These are phyloP conservation scores for Caenorhabditis japonica DNA, from an alignment of 2,888 invertebrate genomes.

Conservation along the genomic window DNA sequence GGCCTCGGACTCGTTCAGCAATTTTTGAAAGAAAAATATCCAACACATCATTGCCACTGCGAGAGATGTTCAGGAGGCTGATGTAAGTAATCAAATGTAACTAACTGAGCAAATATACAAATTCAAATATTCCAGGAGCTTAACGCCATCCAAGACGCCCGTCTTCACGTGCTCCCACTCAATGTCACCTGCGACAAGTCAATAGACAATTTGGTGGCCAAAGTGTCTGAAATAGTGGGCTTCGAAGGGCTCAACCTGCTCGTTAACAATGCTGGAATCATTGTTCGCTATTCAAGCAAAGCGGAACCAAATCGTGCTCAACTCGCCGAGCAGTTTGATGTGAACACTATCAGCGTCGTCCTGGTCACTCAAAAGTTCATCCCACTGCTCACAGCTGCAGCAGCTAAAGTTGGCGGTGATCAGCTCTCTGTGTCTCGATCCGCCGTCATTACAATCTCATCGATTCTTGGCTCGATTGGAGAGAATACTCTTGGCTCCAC, in stretches of 20 bases:
- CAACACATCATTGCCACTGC: constrained; percentile 87
- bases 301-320: neutral
- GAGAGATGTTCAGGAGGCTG: constrained; percentile 82
- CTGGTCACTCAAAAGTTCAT: constrained; percentile 5
- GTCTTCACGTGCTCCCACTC: constrained; percentile 50
- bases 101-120: neutral
- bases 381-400: neutral
- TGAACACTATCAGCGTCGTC: constrained; percentile 3
- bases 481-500: constrained; percentile 36
- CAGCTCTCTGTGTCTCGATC: constrained; percentile 1
- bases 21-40: constrained; percentile 79
- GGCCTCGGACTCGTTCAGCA: constrained; percentile 89
- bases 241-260: constrained; percentile 22
- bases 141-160: constrained; percentile 12
- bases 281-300: neutral
- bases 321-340: neutral
- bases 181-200: constrained; percentile 48
- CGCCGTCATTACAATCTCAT: constrained; percentile 44
- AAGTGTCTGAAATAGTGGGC: constrained; percentile 20
- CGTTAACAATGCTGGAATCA: constrained; percentile 44
- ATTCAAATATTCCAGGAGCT: neutral
- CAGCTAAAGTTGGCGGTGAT: neutral
- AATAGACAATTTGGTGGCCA: constrained; percentile 40
- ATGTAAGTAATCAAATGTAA: constrained; percentile 17
- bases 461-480: constrained; percentile 34